Evolutionary conservation across 1,140 invertebrate genomes (phyloP).

Genomic region (Lucilia sericata): DNA sequence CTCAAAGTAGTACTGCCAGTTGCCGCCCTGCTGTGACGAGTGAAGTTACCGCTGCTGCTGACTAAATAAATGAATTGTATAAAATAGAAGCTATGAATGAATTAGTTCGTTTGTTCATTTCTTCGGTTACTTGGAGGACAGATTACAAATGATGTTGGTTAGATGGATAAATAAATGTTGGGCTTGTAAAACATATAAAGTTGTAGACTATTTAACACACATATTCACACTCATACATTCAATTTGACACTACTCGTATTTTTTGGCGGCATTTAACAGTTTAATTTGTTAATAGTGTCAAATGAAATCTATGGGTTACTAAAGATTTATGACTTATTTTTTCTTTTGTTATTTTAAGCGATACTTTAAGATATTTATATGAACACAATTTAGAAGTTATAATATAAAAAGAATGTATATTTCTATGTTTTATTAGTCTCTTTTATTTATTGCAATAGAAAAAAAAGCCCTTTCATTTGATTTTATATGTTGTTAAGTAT

Average conservation of each 20-base stretch:
- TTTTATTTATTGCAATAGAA: no score
- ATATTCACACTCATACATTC: neutral
- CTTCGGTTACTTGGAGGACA: slow-evolving; percentile 14
- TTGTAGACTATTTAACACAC: slow-evolving; percentile 37
- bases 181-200: slow-evolving; percentile 17
- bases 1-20: neutral
- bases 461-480: no score
- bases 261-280: slow-evolving; percentile 34
- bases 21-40: neutral
- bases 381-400: no score
- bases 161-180: neutral
- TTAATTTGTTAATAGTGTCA: slow-evolving; percentile 36
- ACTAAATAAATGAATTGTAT: neutral
- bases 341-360: no score
- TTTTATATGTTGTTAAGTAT: neutral
- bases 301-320: slow-evolving; percentile 33
- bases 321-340: neutral
- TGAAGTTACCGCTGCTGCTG: neutral
- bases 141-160: slow-evolving; percentile 37
- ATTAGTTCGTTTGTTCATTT: neutral
- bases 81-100: neutral
- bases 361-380: no score
- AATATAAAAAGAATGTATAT: no score
- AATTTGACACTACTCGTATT: neutral
- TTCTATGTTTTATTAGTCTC: no score